phyloP scores from a whole-genome alignment of 2,888 invertebrate species.

The Physocephala rufipes region DNA sequence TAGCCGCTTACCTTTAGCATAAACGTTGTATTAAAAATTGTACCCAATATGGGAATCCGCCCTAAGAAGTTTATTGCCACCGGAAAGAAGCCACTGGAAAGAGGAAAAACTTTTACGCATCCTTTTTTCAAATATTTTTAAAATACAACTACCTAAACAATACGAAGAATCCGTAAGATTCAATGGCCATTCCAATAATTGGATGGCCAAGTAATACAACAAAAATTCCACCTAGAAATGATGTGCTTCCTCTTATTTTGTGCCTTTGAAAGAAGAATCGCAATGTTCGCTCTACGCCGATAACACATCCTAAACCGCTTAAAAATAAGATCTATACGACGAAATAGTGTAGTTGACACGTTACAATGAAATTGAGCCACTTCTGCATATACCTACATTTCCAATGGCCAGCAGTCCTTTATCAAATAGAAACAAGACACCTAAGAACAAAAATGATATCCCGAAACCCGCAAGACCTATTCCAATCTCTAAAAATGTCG shows the following conservation, averaged over 20 bases:
- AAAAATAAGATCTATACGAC: constrained; percentile 91
- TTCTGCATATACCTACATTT: constrained; percentile 82
- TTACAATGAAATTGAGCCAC: neutral
- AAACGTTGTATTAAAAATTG: constrained; percentile 87
- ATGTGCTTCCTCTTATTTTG: constrained; percentile 88
- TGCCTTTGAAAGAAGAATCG: constrained; percentile 98
- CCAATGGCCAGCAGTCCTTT: constrained; percentile 98
- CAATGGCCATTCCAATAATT: constrained; percentile 93
- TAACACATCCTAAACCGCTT: constrained; percentile 92
- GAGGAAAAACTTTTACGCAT: too few species aligned
- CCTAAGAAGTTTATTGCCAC: constrained; percentile 95
- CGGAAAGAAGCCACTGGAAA: constrained; percentile 92
- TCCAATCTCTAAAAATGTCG: constrained; percentile 83
- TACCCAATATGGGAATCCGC: constrained; percentile 90
- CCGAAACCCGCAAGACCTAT: constrained; percentile 97
- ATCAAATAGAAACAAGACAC: constrained; percentile 92
- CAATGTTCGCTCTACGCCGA: constrained; percentile 93
- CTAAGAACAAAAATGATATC: constrained; percentile 92
- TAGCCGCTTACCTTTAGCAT: constrained; percentile 77
- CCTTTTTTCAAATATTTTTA: too few species aligned
- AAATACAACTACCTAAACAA: constrained; percentile 75
- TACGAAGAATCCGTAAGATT: constrained; percentile 94
- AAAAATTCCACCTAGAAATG: constrained; percentile 92
- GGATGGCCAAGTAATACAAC: constrained; percentile 96
- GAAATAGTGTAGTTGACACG: constrained; percentile 28